Evolutionary conservation across 2,888 invertebrate genomes (phyloP).

Genomic region (Folsomia manolachei): DNA sequence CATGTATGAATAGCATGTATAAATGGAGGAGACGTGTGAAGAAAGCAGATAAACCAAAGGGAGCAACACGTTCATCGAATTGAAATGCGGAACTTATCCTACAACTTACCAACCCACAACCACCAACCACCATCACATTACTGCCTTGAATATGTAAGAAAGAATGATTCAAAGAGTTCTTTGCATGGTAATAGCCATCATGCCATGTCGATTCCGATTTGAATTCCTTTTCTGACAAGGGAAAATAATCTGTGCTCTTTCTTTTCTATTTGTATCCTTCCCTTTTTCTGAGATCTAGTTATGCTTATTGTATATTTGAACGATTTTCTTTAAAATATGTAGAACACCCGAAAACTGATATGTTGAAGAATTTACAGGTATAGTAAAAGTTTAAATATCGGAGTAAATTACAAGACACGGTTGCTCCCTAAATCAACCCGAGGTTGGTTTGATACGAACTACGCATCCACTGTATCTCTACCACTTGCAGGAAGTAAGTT

Average conservation of each 20-base stretch:
- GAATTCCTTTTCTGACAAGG: not conserved
- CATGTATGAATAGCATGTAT: too few species aligned
- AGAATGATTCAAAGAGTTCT: slow-evolving; percentile 18
- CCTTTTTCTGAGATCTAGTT: not conserved
- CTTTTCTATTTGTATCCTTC: not conserved
- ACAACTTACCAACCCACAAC: too few species aligned
- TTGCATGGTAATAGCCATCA: slow-evolving; percentile 20
- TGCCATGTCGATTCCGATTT: slow-evolving; percentile 30
- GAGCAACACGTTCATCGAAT: slow-evolving; percentile 37
- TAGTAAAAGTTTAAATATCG: too few species aligned
- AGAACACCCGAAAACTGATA: too few species aligned
- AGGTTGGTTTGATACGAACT: too few species aligned
- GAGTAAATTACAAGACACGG: too few species aligned
- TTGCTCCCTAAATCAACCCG: too few species aligned
- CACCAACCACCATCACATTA: too few species aligned
- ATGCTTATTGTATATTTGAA: not conserved
- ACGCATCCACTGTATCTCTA: too few species aligned
- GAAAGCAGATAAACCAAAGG: slow-evolving; percentile 10
- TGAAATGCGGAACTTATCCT: slow-evolving; percentile 35
- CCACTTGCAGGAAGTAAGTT: not conserved
- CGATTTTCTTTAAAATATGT: too few species aligned
- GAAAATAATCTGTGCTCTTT: slow-evolving; percentile 14
- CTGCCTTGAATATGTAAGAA: slow-evolving; percentile 30
- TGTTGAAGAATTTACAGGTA: too few species aligned
- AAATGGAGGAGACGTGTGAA: slow-evolving; percentile 5